Conservation (phyloP, 2,113 vertebrate genomes). For the Acanthochromis polyacanthus region DNA sequence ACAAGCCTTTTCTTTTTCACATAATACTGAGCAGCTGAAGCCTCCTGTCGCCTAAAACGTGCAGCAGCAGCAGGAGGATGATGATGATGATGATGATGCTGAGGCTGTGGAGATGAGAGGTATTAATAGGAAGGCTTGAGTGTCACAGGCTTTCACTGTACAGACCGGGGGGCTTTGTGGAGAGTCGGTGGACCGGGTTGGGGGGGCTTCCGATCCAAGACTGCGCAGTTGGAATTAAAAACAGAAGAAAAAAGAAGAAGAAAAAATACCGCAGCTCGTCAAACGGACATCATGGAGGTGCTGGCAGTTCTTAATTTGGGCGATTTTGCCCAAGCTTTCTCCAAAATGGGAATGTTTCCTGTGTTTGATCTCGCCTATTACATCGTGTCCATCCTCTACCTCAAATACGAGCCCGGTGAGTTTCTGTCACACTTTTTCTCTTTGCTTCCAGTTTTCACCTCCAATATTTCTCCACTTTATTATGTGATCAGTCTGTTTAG, state of each 20-base stretch:
- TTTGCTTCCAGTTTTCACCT: neutral
- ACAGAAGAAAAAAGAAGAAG: neutral
- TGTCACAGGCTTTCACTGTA: constrained; percentile 72
- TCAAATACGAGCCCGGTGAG: constrained; percentile 98
- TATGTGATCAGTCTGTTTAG: neutral
- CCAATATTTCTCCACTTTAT: neutral
- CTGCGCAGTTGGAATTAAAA: constrained; percentile 67
- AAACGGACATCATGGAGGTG: constrained; percentile 87
- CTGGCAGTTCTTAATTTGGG: constrained; percentile 89
- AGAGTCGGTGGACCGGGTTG: constrained; percentile 69
- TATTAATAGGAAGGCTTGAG: constrained; percentile 86
- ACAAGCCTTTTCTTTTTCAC: constrained; percentile 1
- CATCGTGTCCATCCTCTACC: constrained; percentile 97
- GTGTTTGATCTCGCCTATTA: constrained; percentile 97
- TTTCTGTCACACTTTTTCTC: constrained; percentile 28
- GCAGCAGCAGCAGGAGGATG: neutral
- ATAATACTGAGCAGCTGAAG: constrained; percentile 15
- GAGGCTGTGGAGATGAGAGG: constrained; percentile 64
- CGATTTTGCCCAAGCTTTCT: constrained; percentile 91
- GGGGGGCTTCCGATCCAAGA: constrained; percentile 63
- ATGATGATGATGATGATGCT: constrained; percentile 42
- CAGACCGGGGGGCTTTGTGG: constrained; percentile 71
- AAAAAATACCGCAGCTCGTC: neutral
- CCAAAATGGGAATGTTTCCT: constrained; percentile 94
- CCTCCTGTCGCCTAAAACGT: constrained; percentile 6